Conservation (phyloP, 2,113 vertebrate genomes). For the Cygnus atratus region DNA sequence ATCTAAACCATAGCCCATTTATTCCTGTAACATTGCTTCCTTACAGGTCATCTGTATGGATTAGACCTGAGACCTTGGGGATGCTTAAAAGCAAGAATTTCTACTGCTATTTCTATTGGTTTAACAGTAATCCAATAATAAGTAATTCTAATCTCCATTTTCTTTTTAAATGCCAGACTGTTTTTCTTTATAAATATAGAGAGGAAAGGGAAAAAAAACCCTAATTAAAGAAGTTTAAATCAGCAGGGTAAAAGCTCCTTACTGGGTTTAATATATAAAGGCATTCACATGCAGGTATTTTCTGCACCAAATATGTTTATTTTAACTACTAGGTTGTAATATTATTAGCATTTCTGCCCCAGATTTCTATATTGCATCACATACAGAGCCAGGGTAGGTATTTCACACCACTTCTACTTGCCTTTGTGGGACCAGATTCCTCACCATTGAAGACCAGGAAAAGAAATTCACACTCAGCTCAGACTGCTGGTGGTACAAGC, state of each 20-base stretch:
- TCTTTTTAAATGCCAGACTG: neutral
- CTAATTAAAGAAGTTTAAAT: neutral
- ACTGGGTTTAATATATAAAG: neutral
- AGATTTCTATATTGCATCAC: neutral
- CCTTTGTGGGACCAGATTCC: neutral
- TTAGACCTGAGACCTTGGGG: neutral
- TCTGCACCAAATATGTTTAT: neutral
- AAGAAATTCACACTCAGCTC: rapidly evolving
- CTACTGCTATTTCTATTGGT: neutral
- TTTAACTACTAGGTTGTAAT: neutral
- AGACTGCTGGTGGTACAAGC: neutral
- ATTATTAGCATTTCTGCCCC: neutral
- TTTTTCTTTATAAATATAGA: neutral
- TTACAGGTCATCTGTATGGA: neutral
- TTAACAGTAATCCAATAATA: constrained; percentile 20
- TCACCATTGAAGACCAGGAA: neutral
- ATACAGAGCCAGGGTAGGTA: neutral
- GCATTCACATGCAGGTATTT: neutral
- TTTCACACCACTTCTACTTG: neutral
- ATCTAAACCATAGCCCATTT: neutral
- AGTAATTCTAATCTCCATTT: neutral
- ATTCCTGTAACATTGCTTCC: neutral
- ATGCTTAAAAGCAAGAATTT: neutral
- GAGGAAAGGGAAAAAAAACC: neutral
- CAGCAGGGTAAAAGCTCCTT: neutral